A percentile compares a stretch with the other conserved stretches of the same genome.
Conservation (phyloP, 2,888 invertebrate species). For the Geophilus truncorum region DNA sequence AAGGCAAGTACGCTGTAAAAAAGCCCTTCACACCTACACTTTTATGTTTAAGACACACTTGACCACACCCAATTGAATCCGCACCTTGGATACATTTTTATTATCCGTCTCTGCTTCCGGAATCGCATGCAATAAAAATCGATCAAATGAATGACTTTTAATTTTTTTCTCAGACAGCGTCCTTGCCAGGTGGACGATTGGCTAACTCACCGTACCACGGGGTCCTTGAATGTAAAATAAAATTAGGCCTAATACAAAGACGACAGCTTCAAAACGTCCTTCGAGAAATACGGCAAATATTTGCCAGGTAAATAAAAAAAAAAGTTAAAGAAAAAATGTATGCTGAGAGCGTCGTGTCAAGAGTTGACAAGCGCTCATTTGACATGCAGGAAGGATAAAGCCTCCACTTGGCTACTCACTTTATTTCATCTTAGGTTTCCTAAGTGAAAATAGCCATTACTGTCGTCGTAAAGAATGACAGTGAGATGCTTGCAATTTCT, state of each 20-base stretch:
- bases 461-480: no score
- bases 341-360: not conserved
- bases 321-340: no score
- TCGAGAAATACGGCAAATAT: not conserved
- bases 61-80: conserved; percentile 1
- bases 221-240: not conserved
- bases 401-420: not conserved
- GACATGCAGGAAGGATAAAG: not conserved
- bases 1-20: no score
- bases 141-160: not conserved
- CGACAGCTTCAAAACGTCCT: not conserved
- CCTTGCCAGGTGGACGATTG: not conserved
- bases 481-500: no score
- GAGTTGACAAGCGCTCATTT: not conserved
- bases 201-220: not conserved
- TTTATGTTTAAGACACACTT: not conserved
- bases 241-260: not conserved
- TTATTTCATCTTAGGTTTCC: not conserved
- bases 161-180: not conserved
- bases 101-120: not conserved
- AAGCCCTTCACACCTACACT: not conserved
- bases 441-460: no score
- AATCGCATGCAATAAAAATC: not conserved
- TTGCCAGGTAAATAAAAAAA: not conserved
- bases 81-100: not conserved